Evolutionary conservation across 2,113 vertebrate species (phyloP).

Genomic region (Mustelus asterias): DNA sequence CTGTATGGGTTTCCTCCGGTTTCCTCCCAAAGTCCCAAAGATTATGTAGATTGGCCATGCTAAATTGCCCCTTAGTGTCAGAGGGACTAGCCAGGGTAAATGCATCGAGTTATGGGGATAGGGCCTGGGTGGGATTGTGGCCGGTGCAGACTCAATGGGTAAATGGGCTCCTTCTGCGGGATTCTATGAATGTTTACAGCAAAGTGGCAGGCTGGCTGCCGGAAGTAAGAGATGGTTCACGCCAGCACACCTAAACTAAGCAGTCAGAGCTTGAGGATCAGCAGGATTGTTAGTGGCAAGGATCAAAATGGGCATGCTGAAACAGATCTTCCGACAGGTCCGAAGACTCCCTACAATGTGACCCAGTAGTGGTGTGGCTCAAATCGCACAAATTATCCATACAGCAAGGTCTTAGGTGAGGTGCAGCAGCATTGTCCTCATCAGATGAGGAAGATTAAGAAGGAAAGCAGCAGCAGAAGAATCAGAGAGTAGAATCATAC

Average conservation of each 20-base stretch:
- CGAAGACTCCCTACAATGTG: not conserved
- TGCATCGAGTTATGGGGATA: no score
- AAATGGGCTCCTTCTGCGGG: no score
- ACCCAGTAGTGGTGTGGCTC: not conserved
- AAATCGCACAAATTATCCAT: not conserved
- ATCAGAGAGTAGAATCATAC: no score
- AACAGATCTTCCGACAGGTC: not conserved
- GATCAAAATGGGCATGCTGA: not conserved
- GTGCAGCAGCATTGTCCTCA: not conserved
- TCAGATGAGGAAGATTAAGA: not conserved
- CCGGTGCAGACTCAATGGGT: no score
- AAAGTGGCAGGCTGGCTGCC: not conserved
- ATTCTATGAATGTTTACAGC: no score
- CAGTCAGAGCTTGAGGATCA: not conserved
- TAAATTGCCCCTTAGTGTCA: no score
- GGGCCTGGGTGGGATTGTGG: no score
- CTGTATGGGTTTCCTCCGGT: no score
- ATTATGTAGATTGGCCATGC: no score
- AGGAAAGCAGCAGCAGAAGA: not conserved
- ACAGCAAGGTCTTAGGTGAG: not conserved
- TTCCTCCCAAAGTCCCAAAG: no score
- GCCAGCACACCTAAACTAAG: not conserved
- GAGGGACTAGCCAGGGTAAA: no score
- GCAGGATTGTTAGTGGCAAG: not conserved
- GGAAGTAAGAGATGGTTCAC: not conserved